Evolutionary conservation across 2,113 vertebrate species (phyloP).

Genomic region (Spheniscus mendiculus): DNA sequence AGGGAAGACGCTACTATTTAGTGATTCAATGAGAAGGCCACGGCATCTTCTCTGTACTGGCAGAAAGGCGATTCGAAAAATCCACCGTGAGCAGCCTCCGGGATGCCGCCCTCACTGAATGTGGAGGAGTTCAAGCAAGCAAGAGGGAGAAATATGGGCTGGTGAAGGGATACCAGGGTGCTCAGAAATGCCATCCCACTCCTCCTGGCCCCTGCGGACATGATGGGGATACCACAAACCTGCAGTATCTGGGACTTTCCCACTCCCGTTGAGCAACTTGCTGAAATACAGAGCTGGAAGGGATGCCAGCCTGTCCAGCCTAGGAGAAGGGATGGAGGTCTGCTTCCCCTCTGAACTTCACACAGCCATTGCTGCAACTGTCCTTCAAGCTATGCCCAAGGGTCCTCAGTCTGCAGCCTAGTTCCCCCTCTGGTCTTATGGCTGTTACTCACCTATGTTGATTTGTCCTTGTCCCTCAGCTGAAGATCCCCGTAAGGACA

Average conservation of each 20-base stretch:
- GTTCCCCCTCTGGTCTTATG: background rate
- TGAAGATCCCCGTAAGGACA: conserved; percentile 38
- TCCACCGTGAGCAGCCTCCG: background rate
- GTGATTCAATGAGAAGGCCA: background rate
- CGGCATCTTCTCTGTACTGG: background rate
- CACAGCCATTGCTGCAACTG: background rate
- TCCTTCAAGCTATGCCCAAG: background rate
- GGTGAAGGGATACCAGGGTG: background rate
- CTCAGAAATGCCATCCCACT: background rate
- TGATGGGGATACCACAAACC: background rate
- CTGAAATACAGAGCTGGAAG: background rate
- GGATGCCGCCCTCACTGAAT: background rate
- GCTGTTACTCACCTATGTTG: conserved; percentile 10
- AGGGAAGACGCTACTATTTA: background rate
- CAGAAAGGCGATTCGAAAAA: background rate
- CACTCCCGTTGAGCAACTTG: background rate
- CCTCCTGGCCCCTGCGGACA: background rate
- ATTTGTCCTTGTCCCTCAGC: background rate
- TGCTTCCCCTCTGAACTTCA: rapidly evolving
- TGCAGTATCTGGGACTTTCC: background rate
- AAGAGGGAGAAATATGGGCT: background rate
- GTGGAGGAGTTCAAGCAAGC: background rate
- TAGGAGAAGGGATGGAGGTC: background rate
- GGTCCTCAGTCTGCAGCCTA: background rate
- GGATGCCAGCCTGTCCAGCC: background rate